A percentile compares a stretch with the other conserved stretches of the same genome.
These are phyloP conservation scores for Megalurothrips usitatus DNA, from an alignment of 2,888 invertebrate species.

Conservation along the genomic window DNA sequence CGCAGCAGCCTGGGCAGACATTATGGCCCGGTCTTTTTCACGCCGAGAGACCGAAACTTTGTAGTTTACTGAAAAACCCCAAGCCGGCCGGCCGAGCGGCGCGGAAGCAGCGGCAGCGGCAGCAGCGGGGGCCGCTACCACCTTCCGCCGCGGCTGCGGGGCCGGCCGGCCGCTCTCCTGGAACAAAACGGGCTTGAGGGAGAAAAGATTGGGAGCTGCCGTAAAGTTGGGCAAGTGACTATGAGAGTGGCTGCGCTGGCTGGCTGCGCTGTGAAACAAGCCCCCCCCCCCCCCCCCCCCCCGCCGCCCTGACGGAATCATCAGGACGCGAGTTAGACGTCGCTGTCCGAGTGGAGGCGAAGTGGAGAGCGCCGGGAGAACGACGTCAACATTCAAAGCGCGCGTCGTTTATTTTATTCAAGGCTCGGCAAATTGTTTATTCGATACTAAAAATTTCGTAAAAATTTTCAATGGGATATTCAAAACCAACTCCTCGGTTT, in stretches of 20 bases:
- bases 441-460: no score
- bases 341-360: no score
- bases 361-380: no score
- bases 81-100: neutral
- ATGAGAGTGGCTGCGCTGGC: neutral
- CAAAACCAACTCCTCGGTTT: no score
- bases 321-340: neutral
- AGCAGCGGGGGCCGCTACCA: no score
- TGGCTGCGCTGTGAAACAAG: neutral
- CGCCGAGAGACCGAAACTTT: conserved; percentile 1
- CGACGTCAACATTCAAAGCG: no score
- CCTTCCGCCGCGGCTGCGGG: neutral
- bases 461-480: no score
- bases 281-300: neutral
- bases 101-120: neutral
- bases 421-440: no score
- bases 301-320: neutral
- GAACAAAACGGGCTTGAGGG: neutral
- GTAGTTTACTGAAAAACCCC: conserved; percentile 12
- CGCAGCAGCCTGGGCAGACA: neutral
- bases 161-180: neutral
- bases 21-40: neutral
- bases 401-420: no score
- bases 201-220: conserved; percentile 1
- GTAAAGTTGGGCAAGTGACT: conserved; percentile 13